Percentiles rank a stretch among this genome's conserved stretches.
Conservation (phyloP, 2,888 invertebrate species). For the Coecobrya sp. region DNA sequence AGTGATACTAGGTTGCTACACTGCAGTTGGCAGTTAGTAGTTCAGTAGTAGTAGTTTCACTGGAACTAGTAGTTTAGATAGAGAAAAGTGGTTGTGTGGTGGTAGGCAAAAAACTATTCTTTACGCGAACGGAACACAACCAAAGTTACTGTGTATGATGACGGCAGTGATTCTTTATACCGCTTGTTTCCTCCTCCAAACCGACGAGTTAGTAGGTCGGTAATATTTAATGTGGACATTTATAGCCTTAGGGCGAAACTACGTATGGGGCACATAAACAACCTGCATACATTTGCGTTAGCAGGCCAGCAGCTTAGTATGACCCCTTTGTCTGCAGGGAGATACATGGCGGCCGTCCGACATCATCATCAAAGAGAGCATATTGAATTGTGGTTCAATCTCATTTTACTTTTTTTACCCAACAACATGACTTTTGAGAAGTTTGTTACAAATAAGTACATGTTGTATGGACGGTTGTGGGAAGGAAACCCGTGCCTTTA, state of each 20-base stretch:
- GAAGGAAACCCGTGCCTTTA: neutral
- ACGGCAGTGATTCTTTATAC: conserved; percentile 71
- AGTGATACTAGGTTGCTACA: neutral
- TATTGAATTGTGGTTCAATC: conserved; percentile 54
- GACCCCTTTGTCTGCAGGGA: conserved; percentile 46
- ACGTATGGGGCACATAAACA: conserved; percentile 73
- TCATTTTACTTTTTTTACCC: conserved; percentile 29
- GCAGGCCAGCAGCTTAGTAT: conserved; percentile 17
- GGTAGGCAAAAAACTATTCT: conserved; percentile 19
- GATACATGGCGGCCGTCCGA: conserved; percentile 46
- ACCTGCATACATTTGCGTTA: conserved; percentile 39
- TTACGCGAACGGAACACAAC: neutral
- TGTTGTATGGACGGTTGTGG: neutral
- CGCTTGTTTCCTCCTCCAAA: conserved; percentile 71
- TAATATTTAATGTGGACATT: conserved; percentile 80
- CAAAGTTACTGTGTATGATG: conserved; percentile 58
- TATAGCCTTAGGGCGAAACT: conserved; percentile 74
- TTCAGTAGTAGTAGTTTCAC: neutral
- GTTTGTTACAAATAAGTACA: neutral
- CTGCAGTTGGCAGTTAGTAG: conserved; percentile 68
- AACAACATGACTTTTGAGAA: conserved; percentile 37
- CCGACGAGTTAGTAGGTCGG: conserved; percentile 77
- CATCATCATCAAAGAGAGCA: conserved; percentile 14
- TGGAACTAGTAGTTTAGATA: conserved; percentile 2
- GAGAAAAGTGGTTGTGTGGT: neutral